Evolutionary conservation across 2,113 vertebrate genomes (phyloP).

Genomic region (Dicaeum eximium): DNA sequence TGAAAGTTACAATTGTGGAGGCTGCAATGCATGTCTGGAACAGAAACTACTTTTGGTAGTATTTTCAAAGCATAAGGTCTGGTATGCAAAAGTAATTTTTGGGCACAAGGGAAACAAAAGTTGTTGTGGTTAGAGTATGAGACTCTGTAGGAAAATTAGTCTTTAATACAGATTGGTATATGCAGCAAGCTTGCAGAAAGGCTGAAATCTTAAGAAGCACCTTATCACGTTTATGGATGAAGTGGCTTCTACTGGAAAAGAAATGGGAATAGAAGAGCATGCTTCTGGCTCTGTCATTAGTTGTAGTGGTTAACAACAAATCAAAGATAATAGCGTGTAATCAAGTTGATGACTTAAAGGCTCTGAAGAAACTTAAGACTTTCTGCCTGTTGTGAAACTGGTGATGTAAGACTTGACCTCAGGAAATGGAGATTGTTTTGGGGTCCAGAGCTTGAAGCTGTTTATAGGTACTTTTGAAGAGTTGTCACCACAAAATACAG

Average conservation of each 20-base stretch:
- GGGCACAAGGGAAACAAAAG: background rate
- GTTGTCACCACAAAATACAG: background rate
- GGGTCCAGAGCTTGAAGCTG: background rate
- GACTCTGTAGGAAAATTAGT: background rate
- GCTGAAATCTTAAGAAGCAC: background rate
- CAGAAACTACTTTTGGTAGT: background rate
- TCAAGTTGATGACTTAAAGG: background rate
- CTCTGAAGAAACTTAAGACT: background rate
- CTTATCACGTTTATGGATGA: background rate
- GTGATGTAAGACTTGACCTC: background rate
- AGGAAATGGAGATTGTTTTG: background rate
- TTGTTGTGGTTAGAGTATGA: background rate
- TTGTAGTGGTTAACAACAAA: background rate
- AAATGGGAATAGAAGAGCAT: background rate
- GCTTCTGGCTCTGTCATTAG: background rate
- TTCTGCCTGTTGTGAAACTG: background rate
- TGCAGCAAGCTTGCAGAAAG: background rate
- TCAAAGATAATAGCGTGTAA: background rate
- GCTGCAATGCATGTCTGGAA: background rate
- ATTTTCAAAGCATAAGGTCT: background rate
- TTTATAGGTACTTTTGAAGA: background rate
- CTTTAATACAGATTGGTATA: background rate
- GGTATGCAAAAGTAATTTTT: background rate
- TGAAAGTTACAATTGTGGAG: background rate
- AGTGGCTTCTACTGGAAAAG: background rate